A percentile compares a stretch with the other conserved stretches of the same genome.
These are phyloP conservation scores for Leucania comma DNA, from an alignment of 2,888 invertebrate species.

Conservation along the genomic window DNA sequence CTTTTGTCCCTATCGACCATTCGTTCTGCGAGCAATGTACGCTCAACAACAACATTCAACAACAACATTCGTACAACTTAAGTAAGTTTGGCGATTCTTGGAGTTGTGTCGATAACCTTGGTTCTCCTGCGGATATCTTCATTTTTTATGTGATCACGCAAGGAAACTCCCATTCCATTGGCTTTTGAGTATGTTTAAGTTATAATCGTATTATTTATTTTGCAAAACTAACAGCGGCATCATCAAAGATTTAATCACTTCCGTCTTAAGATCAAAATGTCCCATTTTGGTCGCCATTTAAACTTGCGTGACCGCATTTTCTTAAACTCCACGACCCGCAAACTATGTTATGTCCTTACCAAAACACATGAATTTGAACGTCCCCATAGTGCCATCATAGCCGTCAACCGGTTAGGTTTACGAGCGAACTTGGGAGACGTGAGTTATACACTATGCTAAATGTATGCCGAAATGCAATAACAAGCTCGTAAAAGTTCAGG, in stretches of 20 bases:
- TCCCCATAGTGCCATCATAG: slow-evolving; percentile 48
- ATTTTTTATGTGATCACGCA: too few species aligned
- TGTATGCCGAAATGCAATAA: slow-evolving; percentile 52
- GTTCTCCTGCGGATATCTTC: too few species aligned
- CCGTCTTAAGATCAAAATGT: slow-evolving; percentile 21
- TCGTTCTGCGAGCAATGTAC: too few species aligned
- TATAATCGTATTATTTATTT: too few species aligned
- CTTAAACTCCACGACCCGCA: slow-evolving; percentile 48
- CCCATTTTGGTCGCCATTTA: slow-evolving; percentile 35
- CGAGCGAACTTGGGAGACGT: slow-evolving; percentile 48
- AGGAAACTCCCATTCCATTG: too few species aligned
- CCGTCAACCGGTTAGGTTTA: slow-evolving; percentile 52
- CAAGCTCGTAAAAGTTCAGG: slow-evolving; percentile 37
- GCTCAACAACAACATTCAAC: too few species aligned
- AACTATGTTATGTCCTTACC: slow-evolving; percentile 55
- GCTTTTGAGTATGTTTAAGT: too few species aligned
- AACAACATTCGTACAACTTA: too few species aligned
- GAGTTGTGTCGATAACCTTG: too few species aligned
- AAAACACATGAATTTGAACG: slow-evolving; percentile 31
- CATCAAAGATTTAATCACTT: background rate
- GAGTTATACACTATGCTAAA: slow-evolving; percentile 53
- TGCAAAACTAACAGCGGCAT: background rate
- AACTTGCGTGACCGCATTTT: slow-evolving; percentile 40
- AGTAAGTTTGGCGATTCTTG: too few species aligned
- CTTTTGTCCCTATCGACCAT: too few species aligned